Conservation (phyloP, 2,888 invertebrate species). For the Tiliacea aurago region DNA sequence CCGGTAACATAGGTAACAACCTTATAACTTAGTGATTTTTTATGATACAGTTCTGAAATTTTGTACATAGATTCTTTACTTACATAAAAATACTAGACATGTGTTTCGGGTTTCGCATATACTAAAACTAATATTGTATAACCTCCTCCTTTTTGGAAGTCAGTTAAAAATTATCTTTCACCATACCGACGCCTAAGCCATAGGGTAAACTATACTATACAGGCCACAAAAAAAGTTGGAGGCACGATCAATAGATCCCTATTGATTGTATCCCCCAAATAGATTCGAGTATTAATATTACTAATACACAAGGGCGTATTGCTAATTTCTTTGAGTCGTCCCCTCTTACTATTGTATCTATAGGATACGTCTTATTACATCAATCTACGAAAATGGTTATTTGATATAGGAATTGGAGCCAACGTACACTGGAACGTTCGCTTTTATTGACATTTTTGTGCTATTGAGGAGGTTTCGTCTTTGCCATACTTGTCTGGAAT, state of each 20-base stretch:
- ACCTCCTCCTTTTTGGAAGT: too few relatives aligned
- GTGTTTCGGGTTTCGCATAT: too few relatives aligned
- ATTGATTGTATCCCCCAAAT: slow-evolving; percentile 68
- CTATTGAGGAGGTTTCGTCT: slow-evolving; percentile 19
- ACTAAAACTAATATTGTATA: too few relatives aligned
- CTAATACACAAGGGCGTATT: slow-evolving; percentile 76
- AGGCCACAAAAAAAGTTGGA: slow-evolving; percentile 36
- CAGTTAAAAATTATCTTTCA: slow-evolving; percentile 9
- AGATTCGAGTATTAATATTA: slow-evolving; percentile 78
- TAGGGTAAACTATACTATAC: slow-evolving; percentile 18
- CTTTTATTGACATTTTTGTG: slow-evolving; percentile 60
- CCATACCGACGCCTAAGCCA: neutral
- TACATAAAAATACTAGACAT: too few relatives aligned
- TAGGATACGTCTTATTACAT: slow-evolving; percentile 64
- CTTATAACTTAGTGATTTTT: too few relatives aligned
- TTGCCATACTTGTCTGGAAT: slow-evolving; percentile 34
- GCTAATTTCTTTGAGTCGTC: slow-evolving; percentile 76
- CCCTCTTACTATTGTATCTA: slow-evolving; percentile 71
- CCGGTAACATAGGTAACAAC: too few relatives aligned
- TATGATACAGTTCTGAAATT: too few relatives aligned
- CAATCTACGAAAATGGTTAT: slow-evolving; percentile 66
- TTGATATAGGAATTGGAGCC: slow-evolving; percentile 61
- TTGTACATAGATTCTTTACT: too few relatives aligned
- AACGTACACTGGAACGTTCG: slow-evolving; percentile 40
- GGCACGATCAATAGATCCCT: slow-evolving; percentile 58